Conservation (phyloP, 2,797 vertebrate species). For the Botia kubotai region DNA sequence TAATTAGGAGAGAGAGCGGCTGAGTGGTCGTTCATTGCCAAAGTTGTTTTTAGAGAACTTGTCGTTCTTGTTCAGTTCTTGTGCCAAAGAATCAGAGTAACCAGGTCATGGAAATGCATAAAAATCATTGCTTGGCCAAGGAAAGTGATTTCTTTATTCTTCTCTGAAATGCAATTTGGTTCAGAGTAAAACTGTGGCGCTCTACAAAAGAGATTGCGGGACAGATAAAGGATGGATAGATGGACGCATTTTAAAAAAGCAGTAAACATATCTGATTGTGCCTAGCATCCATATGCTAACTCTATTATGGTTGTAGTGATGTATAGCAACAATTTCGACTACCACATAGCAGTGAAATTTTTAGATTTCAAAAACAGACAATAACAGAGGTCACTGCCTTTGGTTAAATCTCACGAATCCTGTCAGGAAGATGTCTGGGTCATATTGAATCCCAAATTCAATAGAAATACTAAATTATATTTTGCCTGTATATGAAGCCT, state of each 20-base stretch:
- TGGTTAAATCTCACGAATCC: neutral
- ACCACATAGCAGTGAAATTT: neutral
- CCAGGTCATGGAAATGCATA: constrained; percentile 18
- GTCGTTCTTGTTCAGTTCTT: neutral
- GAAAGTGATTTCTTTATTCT: constrained; percentile 22
- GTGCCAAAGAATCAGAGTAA: constrained; percentile 43
- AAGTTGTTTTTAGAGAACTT: constrained; percentile 33
- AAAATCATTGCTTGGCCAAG: constrained; percentile 9
- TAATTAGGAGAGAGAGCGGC: constrained; percentile 13
- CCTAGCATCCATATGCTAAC: neutral
- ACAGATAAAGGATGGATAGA: constrained; percentile 61
- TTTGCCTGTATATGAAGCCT: neutral
- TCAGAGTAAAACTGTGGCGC: constrained; percentile 44
- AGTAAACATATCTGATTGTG: constrained; percentile 71
- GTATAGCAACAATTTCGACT: neutral
- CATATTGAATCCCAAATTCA: neutral
- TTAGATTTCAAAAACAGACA: constrained; percentile 16
- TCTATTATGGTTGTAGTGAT: neutral
- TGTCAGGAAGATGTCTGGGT: neutral
- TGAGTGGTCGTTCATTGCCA: constrained; percentile 18
- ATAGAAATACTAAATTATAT: neutral
- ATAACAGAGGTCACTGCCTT: neutral
- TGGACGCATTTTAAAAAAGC: constrained; percentile 65
- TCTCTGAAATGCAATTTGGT: constrained; percentile 67
- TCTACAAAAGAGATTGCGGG: constrained; percentile 55